Evolutionary conservation across 2,797 vertebrate genomes (phyloP).

Genomic region (Xenops minutus): DNA sequence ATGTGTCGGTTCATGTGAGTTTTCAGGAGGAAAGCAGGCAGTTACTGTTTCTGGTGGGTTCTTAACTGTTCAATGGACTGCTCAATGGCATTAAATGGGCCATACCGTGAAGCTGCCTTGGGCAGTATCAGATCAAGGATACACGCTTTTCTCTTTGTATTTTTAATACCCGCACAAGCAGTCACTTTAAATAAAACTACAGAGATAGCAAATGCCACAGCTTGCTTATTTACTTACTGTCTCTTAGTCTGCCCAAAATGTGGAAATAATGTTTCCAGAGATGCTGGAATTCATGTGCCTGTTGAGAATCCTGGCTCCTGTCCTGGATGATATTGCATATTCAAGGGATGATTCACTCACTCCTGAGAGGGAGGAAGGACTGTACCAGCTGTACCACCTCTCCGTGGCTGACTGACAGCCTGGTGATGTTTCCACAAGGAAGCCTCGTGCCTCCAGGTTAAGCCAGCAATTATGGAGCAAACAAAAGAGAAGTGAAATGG

Average conservation of each 20-base stretch:
- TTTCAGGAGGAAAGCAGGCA: neutral
- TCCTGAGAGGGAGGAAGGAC: slow-evolving; percentile 54
- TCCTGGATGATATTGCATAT: slow-evolving; percentile 68
- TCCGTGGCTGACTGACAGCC: slow-evolving; percentile 30
- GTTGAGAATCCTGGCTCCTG: slow-evolving; percentile 61
- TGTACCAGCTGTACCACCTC: slow-evolving; percentile 66
- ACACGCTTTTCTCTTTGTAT: neutral
- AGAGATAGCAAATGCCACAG: slow-evolving; percentile 48
- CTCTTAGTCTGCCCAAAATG: slow-evolving; percentile 56
- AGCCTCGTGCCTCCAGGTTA: slow-evolving; percentile 57
- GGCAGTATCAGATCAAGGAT: slow-evolving; percentile 28
- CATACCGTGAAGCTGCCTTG: slow-evolving; percentile 37
- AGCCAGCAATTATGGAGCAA: slow-evolving; percentile 46
- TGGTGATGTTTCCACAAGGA: slow-evolving; percentile 44
- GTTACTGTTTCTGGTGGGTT: slow-evolving; percentile 49
- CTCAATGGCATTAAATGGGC: slow-evolving; percentile 62
- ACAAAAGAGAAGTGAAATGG: slow-evolving; percentile 10
- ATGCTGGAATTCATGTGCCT: slow-evolving; percentile 56
- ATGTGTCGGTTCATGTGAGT: neutral
- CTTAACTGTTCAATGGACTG: slow-evolving; percentile 37
- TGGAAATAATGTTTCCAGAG: slow-evolving; percentile 66
- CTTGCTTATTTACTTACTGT: slow-evolving; percentile 62
- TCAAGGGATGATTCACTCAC: slow-evolving; percentile 58
- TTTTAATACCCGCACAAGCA: slow-evolving; percentile 25
- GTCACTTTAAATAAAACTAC: slow-evolving; percentile 57